Percentiles rank a stretch among this genome's conserved stretches.
Evolutionary conservation across 2,113 vertebrate species (phyloP).

Genomic region (Hiodon alosoides): DNA sequence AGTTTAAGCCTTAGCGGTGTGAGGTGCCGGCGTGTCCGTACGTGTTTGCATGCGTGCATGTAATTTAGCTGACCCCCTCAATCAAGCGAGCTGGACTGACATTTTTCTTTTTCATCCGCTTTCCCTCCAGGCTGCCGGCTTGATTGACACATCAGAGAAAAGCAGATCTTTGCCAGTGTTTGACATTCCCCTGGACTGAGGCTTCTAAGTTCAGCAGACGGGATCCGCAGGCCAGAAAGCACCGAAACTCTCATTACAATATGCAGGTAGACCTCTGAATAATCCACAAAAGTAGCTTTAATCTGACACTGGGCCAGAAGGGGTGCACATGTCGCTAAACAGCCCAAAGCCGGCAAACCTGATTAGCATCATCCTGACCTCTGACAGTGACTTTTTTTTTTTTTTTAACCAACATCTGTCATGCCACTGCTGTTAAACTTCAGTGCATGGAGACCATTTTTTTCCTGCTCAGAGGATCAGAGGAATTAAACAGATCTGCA

Average conservation of each 20-base stretch:
- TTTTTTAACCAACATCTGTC: background rate
- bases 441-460: background rate
- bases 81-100: background rate
- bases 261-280: background rate
- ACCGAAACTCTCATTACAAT: background rate
- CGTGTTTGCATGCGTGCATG: background rate
- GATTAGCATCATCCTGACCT: conserved; percentile 6
- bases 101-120: conserved; percentile 6
- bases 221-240: background rate
- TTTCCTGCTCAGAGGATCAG: background rate
- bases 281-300: too few species aligned
- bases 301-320: background rate
- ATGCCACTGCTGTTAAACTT: background rate
- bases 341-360: background rate
- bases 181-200: background rate
- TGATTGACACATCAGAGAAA: background rate
- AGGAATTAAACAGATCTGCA: background rate
- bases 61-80: background rate
- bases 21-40: background rate
- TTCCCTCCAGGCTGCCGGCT: background rate
- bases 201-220: background rate
- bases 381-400: background rate
- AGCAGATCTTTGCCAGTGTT: background rate
- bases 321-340: background rate
- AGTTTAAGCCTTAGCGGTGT: background rate